Evolutionary conservation across 2,888 invertebrate genomes (phyloP).

Genomic region (Epinotia demarniana): DNA sequence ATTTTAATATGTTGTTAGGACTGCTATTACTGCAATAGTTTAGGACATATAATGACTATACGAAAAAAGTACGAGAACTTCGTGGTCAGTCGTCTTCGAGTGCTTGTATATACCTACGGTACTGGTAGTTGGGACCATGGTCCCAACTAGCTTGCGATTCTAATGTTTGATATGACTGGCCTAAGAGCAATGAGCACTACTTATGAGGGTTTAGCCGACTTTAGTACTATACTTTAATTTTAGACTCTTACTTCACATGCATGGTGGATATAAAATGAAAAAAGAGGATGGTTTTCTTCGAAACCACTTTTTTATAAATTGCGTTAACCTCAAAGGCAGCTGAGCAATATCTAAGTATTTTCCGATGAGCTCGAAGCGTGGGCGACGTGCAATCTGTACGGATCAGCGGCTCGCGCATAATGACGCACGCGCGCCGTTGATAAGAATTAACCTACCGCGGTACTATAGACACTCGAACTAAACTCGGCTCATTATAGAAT

Average conservation of each 20-base stretch:
- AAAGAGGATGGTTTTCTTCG: neutral
- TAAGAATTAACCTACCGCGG: slow-evolving; percentile 58
- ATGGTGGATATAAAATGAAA: neutral
- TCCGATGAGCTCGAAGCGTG: slow-evolving; percentile 31
- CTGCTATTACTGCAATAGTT: no score
- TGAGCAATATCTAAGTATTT: slow-evolving; percentile 6
- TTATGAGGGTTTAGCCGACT: no score
- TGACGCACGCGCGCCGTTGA: slow-evolving; percentile 55
- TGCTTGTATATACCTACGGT: no score
- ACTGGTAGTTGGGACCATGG: no score
- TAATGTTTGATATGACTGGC: no score
- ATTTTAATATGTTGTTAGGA: no score
- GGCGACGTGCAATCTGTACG: slow-evolving; percentile 55
- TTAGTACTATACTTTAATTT: neutral
- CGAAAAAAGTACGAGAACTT: no score
- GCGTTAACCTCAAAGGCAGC: neutral
- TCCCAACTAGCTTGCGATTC: no score
- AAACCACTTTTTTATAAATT: neutral
- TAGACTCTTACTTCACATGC: neutral
- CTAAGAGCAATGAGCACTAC: no score
- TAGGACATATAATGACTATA: no score
- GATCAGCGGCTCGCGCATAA: slow-evolving; percentile 57
- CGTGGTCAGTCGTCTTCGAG: no score
- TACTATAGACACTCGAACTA: slow-evolving; percentile 24
- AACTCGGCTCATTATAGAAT: neutral